phyloP scores from a whole-genome alignment of 2,113 vertebrate species.

The Sardina pilchardus region DNA sequence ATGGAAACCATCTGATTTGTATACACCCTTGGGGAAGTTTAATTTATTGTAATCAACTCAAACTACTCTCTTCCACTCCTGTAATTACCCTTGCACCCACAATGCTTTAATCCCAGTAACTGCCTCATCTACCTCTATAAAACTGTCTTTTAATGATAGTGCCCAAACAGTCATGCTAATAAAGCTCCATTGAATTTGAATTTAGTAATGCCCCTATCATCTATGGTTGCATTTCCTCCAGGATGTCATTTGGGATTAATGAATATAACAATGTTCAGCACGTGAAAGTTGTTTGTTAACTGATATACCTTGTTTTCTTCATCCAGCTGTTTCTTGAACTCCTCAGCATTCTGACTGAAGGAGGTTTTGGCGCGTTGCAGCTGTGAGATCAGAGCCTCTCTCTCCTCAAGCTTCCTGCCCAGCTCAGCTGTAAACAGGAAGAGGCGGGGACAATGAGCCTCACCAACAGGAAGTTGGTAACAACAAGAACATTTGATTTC shows the following conservation, averaged over 20 bases:
- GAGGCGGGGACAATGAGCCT: neutral
- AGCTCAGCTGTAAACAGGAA: constrained; percentile 61
- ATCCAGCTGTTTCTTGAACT: constrained; percentile 79
- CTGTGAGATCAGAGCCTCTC: constrained; percentile 74
- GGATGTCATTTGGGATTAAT: neutral
- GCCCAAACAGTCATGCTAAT: no score
- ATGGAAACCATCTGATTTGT: neutral
- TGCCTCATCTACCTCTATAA: neutral
- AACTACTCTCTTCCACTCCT: neutral
- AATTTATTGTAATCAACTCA: neutral
- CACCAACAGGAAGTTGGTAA: neutral
- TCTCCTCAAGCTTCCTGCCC: constrained; percentile 78
- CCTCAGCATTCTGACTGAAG: constrained; percentile 74
- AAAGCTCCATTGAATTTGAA: no score
- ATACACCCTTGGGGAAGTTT: neutral
- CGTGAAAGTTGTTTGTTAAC: constrained; percentile 52
- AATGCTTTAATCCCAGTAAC: neutral
- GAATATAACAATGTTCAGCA: neutral
- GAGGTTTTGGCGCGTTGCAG: constrained; percentile 78
- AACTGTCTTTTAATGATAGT: neutral
- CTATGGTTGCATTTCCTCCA: neutral
- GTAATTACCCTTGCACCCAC: neutral
- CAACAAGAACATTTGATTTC: neutral
- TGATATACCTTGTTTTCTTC: constrained; percentile 85
- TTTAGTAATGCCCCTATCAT: neutral